Evolutionary conservation across 2,888 invertebrate species (phyloP).

Genomic region (Iphiclides podalirius): DNA sequence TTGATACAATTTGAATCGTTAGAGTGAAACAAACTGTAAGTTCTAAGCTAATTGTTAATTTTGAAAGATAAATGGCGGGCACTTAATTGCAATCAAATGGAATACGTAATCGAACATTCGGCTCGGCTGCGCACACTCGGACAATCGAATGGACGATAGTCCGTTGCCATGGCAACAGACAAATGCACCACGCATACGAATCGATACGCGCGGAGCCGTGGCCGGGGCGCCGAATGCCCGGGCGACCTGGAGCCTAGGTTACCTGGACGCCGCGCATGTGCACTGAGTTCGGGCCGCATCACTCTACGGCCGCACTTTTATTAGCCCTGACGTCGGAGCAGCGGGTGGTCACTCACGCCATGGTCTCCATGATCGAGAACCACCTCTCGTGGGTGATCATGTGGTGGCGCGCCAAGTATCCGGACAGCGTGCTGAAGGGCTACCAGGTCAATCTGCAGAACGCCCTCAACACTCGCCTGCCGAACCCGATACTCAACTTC

Average conservation of each 20-base stretch:
- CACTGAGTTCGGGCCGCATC: slow-evolving; percentile 38
- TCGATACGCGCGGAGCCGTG: not conserved
- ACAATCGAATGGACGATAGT: too few relatives aligned
- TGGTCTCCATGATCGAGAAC: slow-evolving; percentile 96
- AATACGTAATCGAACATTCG: too few relatives aligned
- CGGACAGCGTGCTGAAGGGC: slow-evolving; percentile 93
- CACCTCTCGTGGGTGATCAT: slow-evolving; percentile 94
- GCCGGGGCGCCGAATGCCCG: slow-evolving; percentile 24
- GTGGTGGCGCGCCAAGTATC: slow-evolving; percentile 96
- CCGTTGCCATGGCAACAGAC: too few relatives aligned
- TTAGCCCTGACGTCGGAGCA: slow-evolving; percentile 89
- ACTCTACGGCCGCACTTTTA: slow-evolving; percentile 35
- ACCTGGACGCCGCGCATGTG: slow-evolving; percentile 62
- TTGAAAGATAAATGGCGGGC: too few relatives aligned
- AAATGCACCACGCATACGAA: too few relatives aligned
- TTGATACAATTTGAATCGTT: too few relatives aligned
- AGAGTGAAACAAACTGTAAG: too few relatives aligned
- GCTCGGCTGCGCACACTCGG: too few relatives aligned
- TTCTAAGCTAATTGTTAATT: too few relatives aligned
- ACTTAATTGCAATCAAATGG: too few relatives aligned
- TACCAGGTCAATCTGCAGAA: slow-evolving; percentile 95
- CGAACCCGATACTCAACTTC: slow-evolving; percentile 92
- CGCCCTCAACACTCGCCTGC: slow-evolving; percentile 92
- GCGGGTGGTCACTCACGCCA: slow-evolving; percentile 92
- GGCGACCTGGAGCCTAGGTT: slow-evolving; percentile 36